phyloP scores from a whole-genome alignment of 2,888 invertebrate species.

The Lycophotia porphyrea region DNA sequence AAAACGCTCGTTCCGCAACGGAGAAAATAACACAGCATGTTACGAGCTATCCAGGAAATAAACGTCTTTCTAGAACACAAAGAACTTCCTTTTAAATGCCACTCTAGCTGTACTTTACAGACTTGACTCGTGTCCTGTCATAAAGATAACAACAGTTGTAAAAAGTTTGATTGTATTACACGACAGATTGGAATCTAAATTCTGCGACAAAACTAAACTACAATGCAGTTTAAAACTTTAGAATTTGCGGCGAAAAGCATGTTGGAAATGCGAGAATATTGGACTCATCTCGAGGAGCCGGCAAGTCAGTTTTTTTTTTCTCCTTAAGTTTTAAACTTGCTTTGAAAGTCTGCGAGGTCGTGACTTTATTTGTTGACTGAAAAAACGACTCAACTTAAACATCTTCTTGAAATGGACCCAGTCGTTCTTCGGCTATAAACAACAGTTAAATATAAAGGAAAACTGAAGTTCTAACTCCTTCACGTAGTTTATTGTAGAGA shows the following conservation, averaged over 20 bases:
- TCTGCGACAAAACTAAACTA: constrained; percentile 34
- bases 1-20: constrained; percentile 6
- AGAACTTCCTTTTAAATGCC: constrained; percentile 42
- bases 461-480: constrained; percentile 40
- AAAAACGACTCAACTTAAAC: neutral
- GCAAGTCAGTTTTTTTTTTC: neutral
- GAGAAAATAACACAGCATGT: constrained; percentile 33
- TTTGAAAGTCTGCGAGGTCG: neutral
- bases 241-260: constrained; percentile 5
- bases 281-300: neutral
- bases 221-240: constrained; percentile 40
- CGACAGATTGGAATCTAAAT: constrained; percentile 37
- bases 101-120: constrained; percentile 37
- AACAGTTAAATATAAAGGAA: constrained; percentile 39
- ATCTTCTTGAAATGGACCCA: constrained; percentile 5
- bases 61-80: constrained; percentile 42
- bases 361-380: neutral
- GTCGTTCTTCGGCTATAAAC: constrained; percentile 35
- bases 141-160: constrained; percentile 48
- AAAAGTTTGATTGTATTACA: constrained; percentile 56
- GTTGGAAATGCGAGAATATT: constrained; percentile 26
- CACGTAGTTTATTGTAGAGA: constrained; percentile 47
- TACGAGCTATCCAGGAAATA: constrained; percentile 40
- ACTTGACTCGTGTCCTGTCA: constrained; percentile 38
- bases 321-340: neutral